These are phyloP conservation scores for Masticophis lateralis DNA, from an alignment of 2,797 vertebrate genomes.

Conservation along the genomic window DNA sequence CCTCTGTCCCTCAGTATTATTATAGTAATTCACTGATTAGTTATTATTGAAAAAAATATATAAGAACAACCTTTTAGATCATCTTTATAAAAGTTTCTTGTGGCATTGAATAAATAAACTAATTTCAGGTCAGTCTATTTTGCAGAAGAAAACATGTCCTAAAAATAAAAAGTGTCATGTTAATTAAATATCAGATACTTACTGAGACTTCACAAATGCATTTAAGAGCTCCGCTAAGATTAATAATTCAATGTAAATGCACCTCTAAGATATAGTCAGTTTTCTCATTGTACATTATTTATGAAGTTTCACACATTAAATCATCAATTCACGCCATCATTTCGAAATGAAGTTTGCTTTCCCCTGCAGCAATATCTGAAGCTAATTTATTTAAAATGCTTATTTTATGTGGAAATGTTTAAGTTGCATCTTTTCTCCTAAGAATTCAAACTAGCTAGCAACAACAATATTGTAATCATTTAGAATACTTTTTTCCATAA, in stretches of 20 bases:
- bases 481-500: not conserved
- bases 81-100: not conserved
- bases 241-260: slow-evolving; percentile 40
- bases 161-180: slow-evolving; percentile 44
- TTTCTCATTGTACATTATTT: slow-evolving; percentile 34
- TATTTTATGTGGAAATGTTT: not conserved
- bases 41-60: not conserved
- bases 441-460: not conserved
- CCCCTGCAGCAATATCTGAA: slow-evolving; percentile 12
- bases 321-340: not conserved
- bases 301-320: slow-evolving; percentile 24
- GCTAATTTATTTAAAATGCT: not conserved
- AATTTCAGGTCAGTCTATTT: slow-evolving; percentile 30
- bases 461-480: not conserved
- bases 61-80: not conserved
- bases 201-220: slow-evolving; percentile 31
- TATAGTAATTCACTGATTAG: not conserved
- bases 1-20: not conserved
- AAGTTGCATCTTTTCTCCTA: not conserved
- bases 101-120: slow-evolving; percentile 34
- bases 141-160: not conserved
- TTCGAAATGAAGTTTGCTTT: slow-evolving; percentile 5
- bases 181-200: slow-evolving; percentile 44
- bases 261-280: slow-evolving; percentile 13
- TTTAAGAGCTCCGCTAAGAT: slow-evolving; percentile 14